Percentiles rank a stretch among this genome's conserved stretches.
These are phyloP conservation scores for Esperia sulphurella DNA, from an alignment of 2,888 invertebrate genomes.

Conservation along the genomic window DNA sequence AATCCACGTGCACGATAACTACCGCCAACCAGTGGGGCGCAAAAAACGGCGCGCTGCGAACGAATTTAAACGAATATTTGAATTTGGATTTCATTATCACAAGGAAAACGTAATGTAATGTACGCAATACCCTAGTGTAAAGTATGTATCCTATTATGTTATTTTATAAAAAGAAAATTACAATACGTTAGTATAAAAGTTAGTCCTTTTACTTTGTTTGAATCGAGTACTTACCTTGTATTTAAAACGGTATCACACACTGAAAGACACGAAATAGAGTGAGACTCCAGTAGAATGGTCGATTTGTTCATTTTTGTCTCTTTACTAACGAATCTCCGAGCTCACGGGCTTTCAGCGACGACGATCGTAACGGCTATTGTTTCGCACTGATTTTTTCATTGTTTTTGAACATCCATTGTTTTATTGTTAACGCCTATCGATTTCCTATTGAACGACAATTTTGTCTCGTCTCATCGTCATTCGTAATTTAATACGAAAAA, in stretches of 20 bases:
- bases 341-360: slow-evolving; percentile 40
- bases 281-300: slow-evolving; percentile 28
- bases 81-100: too few relatives aligned
- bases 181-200: too few relatives aligned
- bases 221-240: slow-evolving; percentile 8
- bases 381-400: slow-evolving; percentile 38
- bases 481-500: too few relatives aligned
- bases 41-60: too few relatives aligned
- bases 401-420: slow-evolving; percentile 32
- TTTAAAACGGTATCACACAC: slow-evolving; percentile 24
- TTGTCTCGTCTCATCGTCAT: too few relatives aligned
- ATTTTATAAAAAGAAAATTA: too few relatives aligned
- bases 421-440: slow-evolving; percentile 39
- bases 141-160: too few relatives aligned
- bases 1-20: too few relatives aligned
- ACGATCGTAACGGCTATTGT: slow-evolving; percentile 50
- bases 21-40: too few relatives aligned
- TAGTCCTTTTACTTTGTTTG: neutral
- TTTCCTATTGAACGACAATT: slow-evolving; percentile 12
- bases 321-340: slow-evolving; percentile 45
- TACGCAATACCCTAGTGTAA: too few relatives aligned
- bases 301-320: slow-evolving; percentile 45
- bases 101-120: too few relatives aligned
- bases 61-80: too few relatives aligned
- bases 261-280: slow-evolving; percentile 29